Base-by-base conservation (phyloP, 2,797 vertebrate genomes). In the Eurystomus glaucurus region DNA sequence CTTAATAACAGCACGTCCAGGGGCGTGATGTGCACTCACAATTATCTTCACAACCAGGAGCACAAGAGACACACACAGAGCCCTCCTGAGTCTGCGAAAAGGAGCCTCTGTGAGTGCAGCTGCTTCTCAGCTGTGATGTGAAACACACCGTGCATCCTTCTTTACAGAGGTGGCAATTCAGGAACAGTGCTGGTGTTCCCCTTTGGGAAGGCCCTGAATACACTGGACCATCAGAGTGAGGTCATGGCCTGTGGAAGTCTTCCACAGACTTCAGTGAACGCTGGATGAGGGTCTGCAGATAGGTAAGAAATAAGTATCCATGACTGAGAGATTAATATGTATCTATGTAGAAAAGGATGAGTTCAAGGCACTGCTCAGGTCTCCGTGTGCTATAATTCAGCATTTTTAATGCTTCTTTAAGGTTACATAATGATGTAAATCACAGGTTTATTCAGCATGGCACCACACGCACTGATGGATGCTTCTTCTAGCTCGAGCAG, bases 11-110 rank as follows among this genome's bases (percentile, higher is more conserved):
- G 80, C n/a, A 51, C 77, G 26, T 10, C 15, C 50, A 43, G 15
- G 14, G 45, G 41, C 1, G 17, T 14, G 62, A 48, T 3, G 54
- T 83, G 71, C 41, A 75, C 16, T 64, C 50, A 28, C 61, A 28
- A 19, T 16, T n/a, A 26, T 9, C 62, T 35, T 28, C 74, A 37
- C 23, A 48, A 19, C 10, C 62, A 76, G 31, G 6, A 66, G 48
- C 20, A n/a, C 35, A 8, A 75, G n/a, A 71, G 55, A 25, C 3
- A 12, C 3, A 14, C 54, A 26, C 0, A 0, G 3, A 20, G 31
- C 31, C 46, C 25, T 74, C 45, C 39, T 31, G 57, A 48, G 39
- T 18, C 46, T 46, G 79, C 85, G 75, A 45, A 76, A 60, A 74
- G 25, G 31, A 84, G 15, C 3, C 14, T 51, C 22, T 82, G n/a